phyloP scores from a whole-genome alignment of 2,888 invertebrate species.

The Pachymerium ferrugineum region DNA sequence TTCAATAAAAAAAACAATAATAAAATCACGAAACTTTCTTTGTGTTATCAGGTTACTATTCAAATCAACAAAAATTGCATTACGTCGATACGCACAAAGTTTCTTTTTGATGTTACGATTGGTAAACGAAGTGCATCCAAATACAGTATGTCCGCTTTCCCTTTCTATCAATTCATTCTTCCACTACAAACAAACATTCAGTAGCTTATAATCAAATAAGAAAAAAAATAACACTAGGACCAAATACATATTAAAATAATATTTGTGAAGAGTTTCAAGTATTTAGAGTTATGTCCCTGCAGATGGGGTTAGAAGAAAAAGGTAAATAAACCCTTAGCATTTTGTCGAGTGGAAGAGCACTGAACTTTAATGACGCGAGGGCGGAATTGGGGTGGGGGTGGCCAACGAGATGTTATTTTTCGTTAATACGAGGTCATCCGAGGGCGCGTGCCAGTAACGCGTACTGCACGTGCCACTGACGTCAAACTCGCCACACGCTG shows the following conservation, averaged over 20 bases:
- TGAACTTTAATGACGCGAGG: conserved; percentile 10
- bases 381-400: not conserved
- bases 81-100: not conserved
- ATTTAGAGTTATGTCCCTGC: too few relatives aligned
- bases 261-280: too few relatives aligned
- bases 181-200: not conserved
- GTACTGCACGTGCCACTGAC: conserved; percentile 29
- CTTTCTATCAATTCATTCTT: not conserved
- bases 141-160: not conserved
- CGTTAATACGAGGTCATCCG: conserved; percentile 29
- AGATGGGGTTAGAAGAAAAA: not conserved
- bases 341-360: not conserved
- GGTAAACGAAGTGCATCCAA: conserved; percentile 8
- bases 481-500: conserved; percentile 23
- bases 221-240: too few relatives aligned
- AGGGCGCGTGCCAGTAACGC: conserved; percentile 29
- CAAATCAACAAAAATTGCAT: not conserved
- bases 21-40: too few relatives aligned
- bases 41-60: not conserved
- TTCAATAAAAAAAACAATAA: too few relatives aligned
- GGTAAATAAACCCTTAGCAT: not conserved
- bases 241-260: too few relatives aligned
- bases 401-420: conserved; percentile 7
- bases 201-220: not conserved
- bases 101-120: conserved; percentile 21